A percentile compares a stretch with the other conserved stretches of the same genome.
phyloP scores from a whole-genome alignment of 2,797 vertebrate genomes.

The Acanthurus lineatus region DNA sequence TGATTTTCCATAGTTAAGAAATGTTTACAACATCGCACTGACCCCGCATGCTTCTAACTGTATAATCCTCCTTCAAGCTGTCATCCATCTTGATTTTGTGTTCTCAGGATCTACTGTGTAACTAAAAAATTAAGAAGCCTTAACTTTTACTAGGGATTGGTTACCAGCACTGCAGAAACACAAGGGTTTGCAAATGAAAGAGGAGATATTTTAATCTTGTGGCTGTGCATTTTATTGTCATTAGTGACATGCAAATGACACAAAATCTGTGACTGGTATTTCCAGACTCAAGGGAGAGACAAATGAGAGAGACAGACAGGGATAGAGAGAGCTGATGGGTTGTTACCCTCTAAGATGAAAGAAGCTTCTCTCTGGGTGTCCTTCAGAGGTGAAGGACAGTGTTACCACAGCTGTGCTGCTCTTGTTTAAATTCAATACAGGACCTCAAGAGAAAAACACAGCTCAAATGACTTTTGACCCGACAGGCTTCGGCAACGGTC shows the following conservation, averaged over 20 bases:
- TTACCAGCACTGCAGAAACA: neutral
- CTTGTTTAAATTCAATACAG: constrained; percentile 83
- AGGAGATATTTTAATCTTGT: constrained; percentile 40
- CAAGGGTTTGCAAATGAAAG: neutral
- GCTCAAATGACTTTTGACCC: constrained; percentile 78
- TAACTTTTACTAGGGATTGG: neutral
- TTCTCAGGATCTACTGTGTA: constrained; percentile 11
- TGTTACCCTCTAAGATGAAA: constrained; percentile 77
- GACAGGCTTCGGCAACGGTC: constrained; percentile 75
- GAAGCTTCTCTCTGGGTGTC: constrained; percentile 75
- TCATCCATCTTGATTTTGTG: constrained; percentile 1
- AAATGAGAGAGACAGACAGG: constrained; percentile 24
- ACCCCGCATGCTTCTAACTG: constrained; percentile 35
- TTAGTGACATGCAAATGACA: constrained; percentile 25
- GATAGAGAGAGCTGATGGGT: constrained; percentile 53
- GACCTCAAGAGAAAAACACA: constrained; percentile 78
- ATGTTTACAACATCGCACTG: constrained; percentile 56
- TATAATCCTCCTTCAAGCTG: constrained; percentile 2
- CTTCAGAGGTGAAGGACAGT: constrained; percentile 78
- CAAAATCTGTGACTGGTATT: constrained; percentile 14
- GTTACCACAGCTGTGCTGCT: constrained; percentile 83
- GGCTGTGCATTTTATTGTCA: constrained; percentile 20
- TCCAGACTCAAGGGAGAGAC: constrained; percentile 39
- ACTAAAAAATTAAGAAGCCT: constrained; percentile 28
- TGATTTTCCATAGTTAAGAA: constrained; percentile 66